Evolutionary conservation across 2,888 invertebrate species (phyloP).

Genomic region (Caenorhabditis afra): DNA sequence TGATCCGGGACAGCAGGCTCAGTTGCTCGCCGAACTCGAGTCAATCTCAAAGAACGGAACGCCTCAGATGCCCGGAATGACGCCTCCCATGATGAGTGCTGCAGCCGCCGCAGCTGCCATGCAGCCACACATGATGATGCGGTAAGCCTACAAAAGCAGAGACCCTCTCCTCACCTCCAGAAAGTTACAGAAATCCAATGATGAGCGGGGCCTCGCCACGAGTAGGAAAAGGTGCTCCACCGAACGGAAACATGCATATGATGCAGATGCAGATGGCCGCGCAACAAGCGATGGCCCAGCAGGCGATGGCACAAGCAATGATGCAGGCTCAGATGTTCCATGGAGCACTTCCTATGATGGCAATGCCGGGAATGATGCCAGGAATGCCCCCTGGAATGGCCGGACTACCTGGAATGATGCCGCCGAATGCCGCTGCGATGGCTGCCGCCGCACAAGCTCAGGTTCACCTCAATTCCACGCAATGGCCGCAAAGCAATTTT

Average conservation of each 20-base stretch:
- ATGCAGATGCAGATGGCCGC: constrained; percentile 21
- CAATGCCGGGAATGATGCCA: constrained; percentile 47
- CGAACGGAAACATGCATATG: constrained; percentile 42
- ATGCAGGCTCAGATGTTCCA: constrained; percentile 42
- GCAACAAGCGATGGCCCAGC: constrained; percentile 22
- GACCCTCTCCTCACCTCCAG: neutral
- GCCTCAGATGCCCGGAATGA: constrained; percentile 10
- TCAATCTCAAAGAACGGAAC: constrained; percentile 17
- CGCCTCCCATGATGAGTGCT: constrained; percentile 38
- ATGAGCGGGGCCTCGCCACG: constrained; percentile 43
- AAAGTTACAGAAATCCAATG: constrained; percentile 50
- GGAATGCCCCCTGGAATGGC: constrained; percentile 63
- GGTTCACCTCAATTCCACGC: neutral
- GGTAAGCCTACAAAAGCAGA: neutral
- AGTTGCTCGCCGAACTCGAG: constrained; percentile 17
- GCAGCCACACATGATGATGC: constrained; percentile 58
- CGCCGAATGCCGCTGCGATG: constrained; percentile 26
- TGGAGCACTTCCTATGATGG: constrained; percentile 42
- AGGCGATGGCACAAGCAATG: constrained; percentile 42
- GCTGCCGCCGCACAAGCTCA: constrained; percentile 43
- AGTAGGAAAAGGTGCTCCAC: constrained; percentile 44
- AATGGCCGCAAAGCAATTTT: neutral
- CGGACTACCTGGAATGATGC: constrained; percentile 57
- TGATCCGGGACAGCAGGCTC: constrained; percentile 24
- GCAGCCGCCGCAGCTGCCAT: constrained; percentile 42